Conservation (phyloP, 2,113 vertebrate species). For the Plestiodon gilberti region DNA sequence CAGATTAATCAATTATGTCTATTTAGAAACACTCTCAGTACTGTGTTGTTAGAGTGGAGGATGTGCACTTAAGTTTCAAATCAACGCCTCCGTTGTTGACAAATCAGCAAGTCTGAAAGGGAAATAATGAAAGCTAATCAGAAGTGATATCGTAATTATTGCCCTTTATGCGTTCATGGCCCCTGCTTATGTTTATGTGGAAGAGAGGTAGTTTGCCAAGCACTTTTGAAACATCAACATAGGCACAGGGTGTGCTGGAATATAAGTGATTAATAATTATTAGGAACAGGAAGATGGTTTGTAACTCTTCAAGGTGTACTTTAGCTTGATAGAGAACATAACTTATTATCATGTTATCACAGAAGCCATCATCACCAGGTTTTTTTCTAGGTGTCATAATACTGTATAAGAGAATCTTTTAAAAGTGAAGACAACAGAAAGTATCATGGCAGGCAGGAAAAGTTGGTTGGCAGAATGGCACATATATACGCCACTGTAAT, state of each 20-base stretch:
- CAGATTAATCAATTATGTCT: conserved; percentile 6
- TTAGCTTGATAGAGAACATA: not conserved
- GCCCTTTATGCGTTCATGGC: not conserved
- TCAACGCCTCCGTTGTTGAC: not conserved
- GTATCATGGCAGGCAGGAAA: no score
- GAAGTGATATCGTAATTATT: not conserved
- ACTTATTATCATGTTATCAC: not conserved
- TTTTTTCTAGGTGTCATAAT: not conserved
- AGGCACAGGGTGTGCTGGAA: not conserved
- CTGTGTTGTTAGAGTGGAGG: not conserved
- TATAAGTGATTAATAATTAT: not conserved
- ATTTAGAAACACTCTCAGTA: not conserved
- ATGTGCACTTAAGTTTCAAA: not conserved
- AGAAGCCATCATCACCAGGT: not conserved
- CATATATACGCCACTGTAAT: no score
- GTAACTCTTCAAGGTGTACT: not conserved
- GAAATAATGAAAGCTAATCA: not conserved
- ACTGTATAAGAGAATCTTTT: not conserved
- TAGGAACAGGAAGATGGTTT: not conserved
- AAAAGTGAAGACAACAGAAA: no score
- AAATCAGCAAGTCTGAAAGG: conserved; percentile 10
- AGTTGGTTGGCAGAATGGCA: no score
- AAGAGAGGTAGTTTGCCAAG: not conserved
- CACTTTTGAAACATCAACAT: not conserved
- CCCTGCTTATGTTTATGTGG: not conserved